Evolutionary conservation across 2,888 invertebrate species (phyloP), one percentile per base, ranked within the genome.

Genomic region (Sphaeridia pumilis): DNA sequence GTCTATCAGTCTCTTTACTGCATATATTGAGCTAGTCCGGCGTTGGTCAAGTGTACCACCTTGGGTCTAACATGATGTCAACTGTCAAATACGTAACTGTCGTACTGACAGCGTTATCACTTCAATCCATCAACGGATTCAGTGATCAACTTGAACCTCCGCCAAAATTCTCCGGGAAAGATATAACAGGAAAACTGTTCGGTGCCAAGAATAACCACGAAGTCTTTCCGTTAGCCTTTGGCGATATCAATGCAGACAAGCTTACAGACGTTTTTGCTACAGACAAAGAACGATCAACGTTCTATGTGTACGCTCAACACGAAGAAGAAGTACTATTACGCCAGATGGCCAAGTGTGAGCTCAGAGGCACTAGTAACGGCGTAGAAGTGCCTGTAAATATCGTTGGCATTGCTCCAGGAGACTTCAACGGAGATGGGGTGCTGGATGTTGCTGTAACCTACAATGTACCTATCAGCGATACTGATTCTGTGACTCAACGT

Each of bases 191-290:
- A 52, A 76, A 76, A 65, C 84, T 85, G 0, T 89, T 88, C 71
- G 84, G 84, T 1, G 73, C 74, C 44, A 27, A 38, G 26, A 72
- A 77, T 48, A 77, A 79, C 24, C 79, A 83, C 68, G 86, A 84
- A 24, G 74, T 87, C 66, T 64, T 61, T 43, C 82, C 92, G 47
- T 88, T 89, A 53, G 94, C 94, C 1, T 95, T 93, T 74, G 94
- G 92, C 2, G 94, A 95, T 71, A 93, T 93, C 67, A 87, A 95
- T 74, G 88, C 90, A 0, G 94, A 95, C 69, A 93, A 93, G 73
- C 72, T 89, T 49, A 93, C 92, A 0, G 95, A 95, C 70, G 79
- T 93, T 24, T 92, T 95, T 72, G 79, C 92, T 46, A 74, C 89
- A 21, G 75, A 79, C 59, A 59, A 67, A 28, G 75, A 82, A 64